phyloP scores from a whole-genome alignment of 2,888 invertebrate species.

The Microchrysa polita region DNA sequence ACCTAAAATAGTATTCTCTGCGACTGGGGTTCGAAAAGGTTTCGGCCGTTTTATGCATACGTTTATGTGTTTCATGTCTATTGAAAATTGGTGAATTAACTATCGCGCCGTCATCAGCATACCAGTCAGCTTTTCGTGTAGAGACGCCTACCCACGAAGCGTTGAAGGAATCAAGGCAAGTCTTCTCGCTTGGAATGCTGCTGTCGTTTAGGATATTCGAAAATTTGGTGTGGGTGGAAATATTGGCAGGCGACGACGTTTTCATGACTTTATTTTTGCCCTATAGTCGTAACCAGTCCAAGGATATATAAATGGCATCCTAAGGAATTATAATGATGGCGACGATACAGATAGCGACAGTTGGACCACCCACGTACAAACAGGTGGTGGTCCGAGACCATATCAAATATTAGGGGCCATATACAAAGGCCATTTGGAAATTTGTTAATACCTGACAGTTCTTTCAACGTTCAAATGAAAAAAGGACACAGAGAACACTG shows the following conservation, averaged over 20 bases:
- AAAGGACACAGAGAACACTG: too few species aligned
- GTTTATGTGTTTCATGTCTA: too few species aligned
- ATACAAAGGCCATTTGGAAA: too few species aligned
- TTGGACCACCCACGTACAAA: conserved; percentile 23
- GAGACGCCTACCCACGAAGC: conserved; percentile 22
- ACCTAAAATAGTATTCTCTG: conserved; percentile 2
- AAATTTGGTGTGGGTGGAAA: conserved; percentile 20
- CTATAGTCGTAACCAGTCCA: background rate
- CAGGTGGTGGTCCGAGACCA: conserved; percentile 19
- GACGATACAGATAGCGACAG: background rate
- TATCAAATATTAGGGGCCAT: background rate
- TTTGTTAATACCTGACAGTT: too few species aligned
- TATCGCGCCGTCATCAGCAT: conserved; percentile 13
- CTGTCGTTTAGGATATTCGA: background rate
- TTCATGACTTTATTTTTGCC: conserved; percentile 4
- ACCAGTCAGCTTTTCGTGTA: background rate
- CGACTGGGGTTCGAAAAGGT: conserved; percentile 14
- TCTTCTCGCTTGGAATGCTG: conserved; percentile 33
- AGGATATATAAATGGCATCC: background rate
- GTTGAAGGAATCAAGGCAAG: background rate
- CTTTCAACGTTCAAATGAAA: too few species aligned
- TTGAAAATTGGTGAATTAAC: background rate
- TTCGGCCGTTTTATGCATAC: background rate
- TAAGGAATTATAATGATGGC: background rate
- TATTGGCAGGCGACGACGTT: background rate